Percentiles rank a stretch among this genome's conserved stretches.
phyloP scores from a whole-genome alignment of 2,113 vertebrate genomes.

The Pao palembangensis region DNA sequence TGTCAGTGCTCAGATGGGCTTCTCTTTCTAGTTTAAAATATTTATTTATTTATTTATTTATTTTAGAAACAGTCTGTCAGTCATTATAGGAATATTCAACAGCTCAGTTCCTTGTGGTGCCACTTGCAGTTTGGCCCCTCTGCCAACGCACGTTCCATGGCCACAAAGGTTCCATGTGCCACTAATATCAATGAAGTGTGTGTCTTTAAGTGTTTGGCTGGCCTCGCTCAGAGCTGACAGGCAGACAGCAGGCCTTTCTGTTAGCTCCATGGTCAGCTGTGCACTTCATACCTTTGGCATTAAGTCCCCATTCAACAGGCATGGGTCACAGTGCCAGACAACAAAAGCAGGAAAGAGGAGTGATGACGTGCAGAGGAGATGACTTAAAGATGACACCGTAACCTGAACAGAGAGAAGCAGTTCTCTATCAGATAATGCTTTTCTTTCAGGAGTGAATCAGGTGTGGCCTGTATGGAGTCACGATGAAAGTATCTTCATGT shows the following conservation, averaged over 20 bases:
- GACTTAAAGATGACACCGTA: neutral
- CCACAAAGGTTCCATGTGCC: slow-evolving; percentile 38
- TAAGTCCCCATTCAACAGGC: slow-evolving; percentile 45
- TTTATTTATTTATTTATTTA: slow-evolving; percentile 21
- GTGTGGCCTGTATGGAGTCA: no score
- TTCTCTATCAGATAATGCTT: no score
- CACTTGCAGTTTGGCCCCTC: slow-evolving; percentile 34
- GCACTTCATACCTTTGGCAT: slow-evolving; percentile 48
- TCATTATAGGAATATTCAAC: slow-evolving; percentile 15
- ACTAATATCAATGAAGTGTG: slow-evolving; percentile 28
- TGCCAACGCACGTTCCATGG: slow-evolving; percentile 29
- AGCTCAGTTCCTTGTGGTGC: slow-evolving; percentile 17
- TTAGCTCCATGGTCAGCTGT: slow-evolving; percentile 48
- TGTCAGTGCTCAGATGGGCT: slow-evolving; percentile 15
- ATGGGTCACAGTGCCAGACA: slow-evolving; percentile 23
- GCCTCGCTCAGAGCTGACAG: slow-evolving; percentile 42
- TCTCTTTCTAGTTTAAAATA: slow-evolving; percentile 33
- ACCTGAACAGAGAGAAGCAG: no score
- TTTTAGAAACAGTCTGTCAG: slow-evolving; percentile 4
- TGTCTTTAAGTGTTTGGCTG: slow-evolving; percentile 11
- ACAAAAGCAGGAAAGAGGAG: slow-evolving; percentile 5
- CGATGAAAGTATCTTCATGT: neutral
- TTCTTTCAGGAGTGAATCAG: no score
- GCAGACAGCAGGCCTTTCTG: slow-evolving; percentile 42
- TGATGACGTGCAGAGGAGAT: slow-evolving; percentile 1